Evolutionary conservation across 2,888 invertebrate species (phyloP), one percentile per base, ranked within the genome.

Genomic region (Heliconius sara): DNA sequence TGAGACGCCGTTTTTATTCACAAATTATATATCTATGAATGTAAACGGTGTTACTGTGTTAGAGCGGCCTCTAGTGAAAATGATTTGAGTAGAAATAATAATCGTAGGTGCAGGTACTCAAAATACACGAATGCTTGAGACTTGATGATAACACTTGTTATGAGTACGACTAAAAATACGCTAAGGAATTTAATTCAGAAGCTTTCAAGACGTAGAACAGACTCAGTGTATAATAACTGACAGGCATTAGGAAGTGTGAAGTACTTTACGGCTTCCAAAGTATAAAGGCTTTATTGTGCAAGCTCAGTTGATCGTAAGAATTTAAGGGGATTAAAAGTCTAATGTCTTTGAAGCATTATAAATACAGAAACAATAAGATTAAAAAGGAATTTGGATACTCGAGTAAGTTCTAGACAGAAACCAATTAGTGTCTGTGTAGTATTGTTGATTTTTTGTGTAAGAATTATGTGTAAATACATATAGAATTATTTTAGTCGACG

Each of bases 121-220:
- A 34, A 52, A 71, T 77, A 60, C 80, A 82, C 77, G 77, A 81
- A 82, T 83, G 81, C 78, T 77, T 79, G 77, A 79, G 63, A 77
- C 57, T 72, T 71, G 79, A 79, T 83, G 80, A 80, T 83, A 79
- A 71, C 82, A 79, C 79, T 84, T 84, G 82, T 79, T 83, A 82
- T 82, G 81, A 84, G 84, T 82, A 80, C 66, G 79, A 80, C 86
- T 87, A 87, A 85, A 87, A 87, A 87, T 87, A 86, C 76, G 80
- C 82, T 71, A 81, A 85, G 84, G 85, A 87, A 86, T 87, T 85
- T 82, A 76, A 84, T 84, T 83, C 81, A 78, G 74, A 70, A 76
- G 84, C 83, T 86, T 82, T 87, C 85, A 86, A 87, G 90, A 92
- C 90, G 85, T 85, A 90, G 89, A 91, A 87, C 92, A 93, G 91